These are phyloP conservation scores for Drosophila paramelanica DNA, from an alignment of 2,888 invertebrate genomes.

Conservation along the genomic window DNA sequence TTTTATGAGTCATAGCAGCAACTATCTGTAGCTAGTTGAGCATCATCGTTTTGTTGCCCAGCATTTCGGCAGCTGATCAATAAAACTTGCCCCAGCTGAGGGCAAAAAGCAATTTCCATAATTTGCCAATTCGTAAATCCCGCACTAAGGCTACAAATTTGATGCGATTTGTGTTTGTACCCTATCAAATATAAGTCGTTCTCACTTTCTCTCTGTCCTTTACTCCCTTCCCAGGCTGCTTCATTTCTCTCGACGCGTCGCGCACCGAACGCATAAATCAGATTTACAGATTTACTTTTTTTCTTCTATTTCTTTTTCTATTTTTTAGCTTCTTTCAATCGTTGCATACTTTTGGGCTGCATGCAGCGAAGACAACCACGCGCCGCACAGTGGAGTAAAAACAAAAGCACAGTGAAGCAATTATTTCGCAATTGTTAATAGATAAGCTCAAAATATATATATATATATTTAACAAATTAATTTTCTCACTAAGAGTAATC, in stretches of 20 bases:
- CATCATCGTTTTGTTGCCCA: conserved; percentile 26
- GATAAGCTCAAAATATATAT: too few species aligned
- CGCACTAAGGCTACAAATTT: conserved; percentile 73
- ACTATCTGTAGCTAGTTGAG: not conserved
- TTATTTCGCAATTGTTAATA: not conserved
- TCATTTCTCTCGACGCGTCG: conserved; percentile 45
- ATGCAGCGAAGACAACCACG: conserved; percentile 23
- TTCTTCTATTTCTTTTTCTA: conserved; percentile 28
- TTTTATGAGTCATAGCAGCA: conserved; percentile 47
- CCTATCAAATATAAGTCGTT: too few species aligned
- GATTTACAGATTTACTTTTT: conserved; percentile 66
- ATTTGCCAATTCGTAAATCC: conserved; percentile 77
- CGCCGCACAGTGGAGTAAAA: conserved; percentile 20
- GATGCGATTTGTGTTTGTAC: conserved; percentile 54
- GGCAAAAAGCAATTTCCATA: conserved; percentile 69
- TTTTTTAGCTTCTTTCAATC: conserved; percentile 16
- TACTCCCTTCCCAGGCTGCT: conserved; percentile 3
- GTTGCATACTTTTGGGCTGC: conserved; percentile 59
- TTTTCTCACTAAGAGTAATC: too few species aligned
- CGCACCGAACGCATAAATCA: conserved; percentile 79
- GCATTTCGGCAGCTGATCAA: conserved; percentile 46
- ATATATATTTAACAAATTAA: too few species aligned
- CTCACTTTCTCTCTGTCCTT: not conserved
- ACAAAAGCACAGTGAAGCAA: not conserved
- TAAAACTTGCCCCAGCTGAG: conserved; percentile 62